phyloP scores from a whole-genome alignment of 2,888 invertebrate species.

The Aelia acuminata region DNA sequence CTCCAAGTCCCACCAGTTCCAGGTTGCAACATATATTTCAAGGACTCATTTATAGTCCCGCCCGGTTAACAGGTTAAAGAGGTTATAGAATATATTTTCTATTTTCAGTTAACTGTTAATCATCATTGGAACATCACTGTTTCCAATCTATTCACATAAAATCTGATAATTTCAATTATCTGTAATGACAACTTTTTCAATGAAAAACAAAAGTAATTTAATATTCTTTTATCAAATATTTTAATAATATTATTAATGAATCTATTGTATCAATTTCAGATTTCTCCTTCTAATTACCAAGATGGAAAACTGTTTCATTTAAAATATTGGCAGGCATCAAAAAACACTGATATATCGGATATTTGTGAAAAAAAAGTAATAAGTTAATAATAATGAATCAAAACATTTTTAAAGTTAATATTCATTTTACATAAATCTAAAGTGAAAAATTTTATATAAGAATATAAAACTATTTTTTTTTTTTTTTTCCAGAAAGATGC shows the following conservation, averaged over 20 bases:
- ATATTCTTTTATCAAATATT: not conserved
- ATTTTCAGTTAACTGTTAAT: no score
- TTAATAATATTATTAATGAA: not conserved
- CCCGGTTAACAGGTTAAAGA: no score
- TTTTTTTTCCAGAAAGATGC: slow-evolving; percentile 12
- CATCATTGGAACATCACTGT: no score
- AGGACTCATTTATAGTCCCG: no score
- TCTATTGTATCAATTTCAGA: not conserved
- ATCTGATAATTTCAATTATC: no score
- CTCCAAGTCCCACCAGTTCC: no score
- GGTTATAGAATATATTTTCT: no score
- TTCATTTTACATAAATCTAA: not conserved
- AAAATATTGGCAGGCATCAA: slow-evolving; percentile 38
- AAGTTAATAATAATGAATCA: not conserved
- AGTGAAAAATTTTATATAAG: not conserved
- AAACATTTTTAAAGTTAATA: not conserved
- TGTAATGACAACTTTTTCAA: no score
- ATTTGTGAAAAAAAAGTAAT: slow-evolving; percentile 51
- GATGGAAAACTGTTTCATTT: slow-evolving; percentile 50
- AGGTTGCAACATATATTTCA: no score
- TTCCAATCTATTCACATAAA: no score
- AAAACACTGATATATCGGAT: not conserved
- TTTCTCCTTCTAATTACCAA: slow-evolving; percentile 39
- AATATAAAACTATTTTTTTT: not conserved
- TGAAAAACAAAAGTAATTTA: no score